A percentile compares a stretch with the other conserved stretches of the same genome.
phyloP scores from a whole-genome alignment of 92 coral and sea anemone species.

The Scolanthus callimorphus region DNA sequence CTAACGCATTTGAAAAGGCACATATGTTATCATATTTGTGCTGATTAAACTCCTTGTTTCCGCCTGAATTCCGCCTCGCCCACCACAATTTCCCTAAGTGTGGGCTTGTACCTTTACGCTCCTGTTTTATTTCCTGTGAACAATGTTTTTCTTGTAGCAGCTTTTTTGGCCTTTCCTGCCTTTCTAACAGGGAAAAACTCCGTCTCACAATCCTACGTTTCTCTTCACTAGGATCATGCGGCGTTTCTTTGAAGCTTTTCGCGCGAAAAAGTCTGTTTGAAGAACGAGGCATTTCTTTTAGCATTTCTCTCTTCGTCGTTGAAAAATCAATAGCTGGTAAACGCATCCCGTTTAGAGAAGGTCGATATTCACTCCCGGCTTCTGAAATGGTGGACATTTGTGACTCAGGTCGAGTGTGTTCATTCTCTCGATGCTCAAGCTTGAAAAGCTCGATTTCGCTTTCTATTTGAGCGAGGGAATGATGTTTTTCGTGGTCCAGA shows the following conservation, averaged over 20 bases:
- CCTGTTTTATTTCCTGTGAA: neutral
- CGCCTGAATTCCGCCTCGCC: neutral
- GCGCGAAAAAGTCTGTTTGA: no score
- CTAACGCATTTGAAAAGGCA: no score
- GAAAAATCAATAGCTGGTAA: neutral
- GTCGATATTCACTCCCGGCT: slow-evolving; percentile 24
- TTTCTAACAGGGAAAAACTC: no score
- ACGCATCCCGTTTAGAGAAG: no score
- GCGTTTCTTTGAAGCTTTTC: no score
- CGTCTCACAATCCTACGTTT: no score
- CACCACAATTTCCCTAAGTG: neutral
- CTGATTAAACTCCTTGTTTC: no score
- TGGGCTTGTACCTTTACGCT: neutral
- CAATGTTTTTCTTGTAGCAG: neutral
- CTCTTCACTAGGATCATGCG: no score
- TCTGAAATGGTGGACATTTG: slow-evolving; percentile 18
- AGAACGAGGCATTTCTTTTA: no score
- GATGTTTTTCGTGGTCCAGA: slow-evolving; percentile 6
- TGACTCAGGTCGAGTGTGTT: neutral
- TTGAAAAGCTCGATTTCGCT: slow-evolving; percentile 17
- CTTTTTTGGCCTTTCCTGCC: neutral
- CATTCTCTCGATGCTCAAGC: slow-evolving; percentile 1
- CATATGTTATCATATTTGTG: no score
- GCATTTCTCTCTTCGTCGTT: no score
- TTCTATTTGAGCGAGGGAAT: slow-evolving; percentile 16